Percentiles rank a stretch among this genome's conserved stretches.
Evolutionary conservation across 2,888 invertebrate genomes (phyloP).

Genomic region (Priapulus caudatus): DNA sequence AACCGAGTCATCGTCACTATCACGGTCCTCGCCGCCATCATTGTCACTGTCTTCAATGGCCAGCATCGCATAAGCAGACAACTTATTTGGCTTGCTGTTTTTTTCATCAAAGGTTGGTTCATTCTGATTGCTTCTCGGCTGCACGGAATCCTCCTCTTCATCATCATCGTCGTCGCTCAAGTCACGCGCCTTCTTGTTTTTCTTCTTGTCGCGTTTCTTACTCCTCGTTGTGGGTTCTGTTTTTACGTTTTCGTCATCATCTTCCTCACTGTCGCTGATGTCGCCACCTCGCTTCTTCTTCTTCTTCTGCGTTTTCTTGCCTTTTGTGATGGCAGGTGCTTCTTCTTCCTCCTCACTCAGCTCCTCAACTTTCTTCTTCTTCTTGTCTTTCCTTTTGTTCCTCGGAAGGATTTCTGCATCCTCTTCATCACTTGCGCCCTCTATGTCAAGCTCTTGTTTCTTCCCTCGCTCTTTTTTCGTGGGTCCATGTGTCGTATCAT

Average conservation of each 20-base stretch:
- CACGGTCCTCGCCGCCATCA: too few species aligned
- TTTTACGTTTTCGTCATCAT: constrained; percentile 11
- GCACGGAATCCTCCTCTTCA: constrained; percentile 14
- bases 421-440: background rate
- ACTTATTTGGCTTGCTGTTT: constrained; percentile 13
- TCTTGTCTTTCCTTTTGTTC: background rate
- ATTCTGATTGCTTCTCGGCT: constrained; percentile 23
- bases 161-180: constrained; percentile 15
- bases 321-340: constrained; percentile 24
- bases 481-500: background rate
- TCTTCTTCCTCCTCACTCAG: constrained; percentile 16
- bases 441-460: background rate
- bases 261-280: constrained; percentile 15
- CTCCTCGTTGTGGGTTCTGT: constrained; percentile 23
- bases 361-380: constrained; percentile 7
- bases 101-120: constrained; percentile 10
- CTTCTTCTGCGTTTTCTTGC: constrained; percentile 23
- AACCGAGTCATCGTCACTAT: constrained; percentile 17
- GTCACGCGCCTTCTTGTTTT: too few species aligned
- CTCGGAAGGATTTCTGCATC: background rate
- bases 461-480: background rate
- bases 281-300: too few species aligned
- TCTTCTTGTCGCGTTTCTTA: constrained; percentile 23
- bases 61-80: background rate
- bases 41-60: background rate